phyloP scores from a whole-genome alignment of 2,797 vertebrate genomes.

The Lepus oiostolus region DNA sequence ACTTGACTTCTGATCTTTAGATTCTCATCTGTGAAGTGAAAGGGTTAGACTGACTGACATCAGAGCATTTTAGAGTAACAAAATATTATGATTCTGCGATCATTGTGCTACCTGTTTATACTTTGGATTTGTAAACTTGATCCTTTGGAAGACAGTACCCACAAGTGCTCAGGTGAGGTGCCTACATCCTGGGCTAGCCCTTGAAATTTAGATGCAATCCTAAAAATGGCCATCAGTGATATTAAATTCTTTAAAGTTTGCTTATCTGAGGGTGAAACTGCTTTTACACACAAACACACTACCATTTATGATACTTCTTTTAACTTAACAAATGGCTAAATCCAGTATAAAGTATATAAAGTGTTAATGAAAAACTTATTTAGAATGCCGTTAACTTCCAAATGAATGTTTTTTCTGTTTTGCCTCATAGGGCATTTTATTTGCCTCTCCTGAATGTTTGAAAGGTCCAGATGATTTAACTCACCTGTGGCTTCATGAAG shows the following conservation, averaged over 20 bases:
- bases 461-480: slow-evolving; percentile 87
- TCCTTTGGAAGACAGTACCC: neutral
- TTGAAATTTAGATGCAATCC: slow-evolving; percentile 24
- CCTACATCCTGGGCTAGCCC: neutral
- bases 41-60: neutral
- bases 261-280: neutral
- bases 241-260: neutral
- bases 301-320: neutral
- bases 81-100: neutral
- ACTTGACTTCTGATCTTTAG: neutral
- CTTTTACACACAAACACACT: neutral
- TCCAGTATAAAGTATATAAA: neutral
- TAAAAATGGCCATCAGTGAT: neutral
- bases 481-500: slow-evolving; percentile 91
- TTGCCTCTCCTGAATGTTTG: slow-evolving; percentile 89
- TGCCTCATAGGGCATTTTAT: slow-evolving; percentile 90
- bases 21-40: slow-evolving; percentile 15
- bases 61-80: neutral
- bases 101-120: neutral
- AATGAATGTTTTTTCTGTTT: slow-evolving; percentile 10
- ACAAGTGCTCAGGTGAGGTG: neutral
- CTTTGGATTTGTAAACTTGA: slow-evolving; percentile 6
- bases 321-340: neutral
- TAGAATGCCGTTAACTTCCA: neutral
- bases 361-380: neutral